These are phyloP conservation scores for Empidonax traillii DNA, from an alignment of 2,113 vertebrate genomes.

Conservation along the genomic window DNA sequence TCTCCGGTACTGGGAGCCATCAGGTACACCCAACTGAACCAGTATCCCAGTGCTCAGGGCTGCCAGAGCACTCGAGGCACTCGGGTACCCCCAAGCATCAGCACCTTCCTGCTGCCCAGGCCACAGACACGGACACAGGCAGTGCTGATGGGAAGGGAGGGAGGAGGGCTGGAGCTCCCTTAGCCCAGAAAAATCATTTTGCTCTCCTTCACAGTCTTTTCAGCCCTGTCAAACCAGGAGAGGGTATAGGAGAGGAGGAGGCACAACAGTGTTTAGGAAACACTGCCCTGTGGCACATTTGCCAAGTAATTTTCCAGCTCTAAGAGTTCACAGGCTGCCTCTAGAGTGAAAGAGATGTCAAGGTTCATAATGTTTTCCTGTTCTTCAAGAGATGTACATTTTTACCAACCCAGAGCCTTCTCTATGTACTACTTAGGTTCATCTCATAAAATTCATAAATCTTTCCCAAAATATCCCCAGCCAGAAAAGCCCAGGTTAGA, in stretches of 20 bases:
- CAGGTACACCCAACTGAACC: not conserved
- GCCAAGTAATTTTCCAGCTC: not conserved
- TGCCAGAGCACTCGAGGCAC: not conserved
- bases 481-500: not conserved
- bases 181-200: not conserved
- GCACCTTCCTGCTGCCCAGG: fast-evolving
- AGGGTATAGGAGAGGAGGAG: not conserved
- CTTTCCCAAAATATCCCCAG: conserved; percentile 6
- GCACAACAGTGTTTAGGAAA: not conserved
- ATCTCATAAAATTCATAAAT: not conserved
- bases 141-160: not conserved
- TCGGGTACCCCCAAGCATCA: not conserved
- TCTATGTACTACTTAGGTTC: not conserved
- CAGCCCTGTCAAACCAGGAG: not conserved
- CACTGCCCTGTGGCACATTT: not conserved
- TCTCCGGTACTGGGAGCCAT: not conserved
- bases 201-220: not conserved
- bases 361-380: not conserved
- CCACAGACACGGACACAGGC: not conserved
- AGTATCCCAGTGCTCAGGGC: not conserved
- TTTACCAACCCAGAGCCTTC: not conserved
- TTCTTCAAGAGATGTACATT: not conserved
- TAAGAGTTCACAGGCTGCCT: not conserved
- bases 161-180: not conserved
- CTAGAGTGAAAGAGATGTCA: not conserved